A percentile compares a stretch with the other conserved stretches of the same genome.
Evolutionary conservation across 2,797 vertebrate species (phyloP).

Genomic region (Acrossocheilus fasciatus): DNA sequence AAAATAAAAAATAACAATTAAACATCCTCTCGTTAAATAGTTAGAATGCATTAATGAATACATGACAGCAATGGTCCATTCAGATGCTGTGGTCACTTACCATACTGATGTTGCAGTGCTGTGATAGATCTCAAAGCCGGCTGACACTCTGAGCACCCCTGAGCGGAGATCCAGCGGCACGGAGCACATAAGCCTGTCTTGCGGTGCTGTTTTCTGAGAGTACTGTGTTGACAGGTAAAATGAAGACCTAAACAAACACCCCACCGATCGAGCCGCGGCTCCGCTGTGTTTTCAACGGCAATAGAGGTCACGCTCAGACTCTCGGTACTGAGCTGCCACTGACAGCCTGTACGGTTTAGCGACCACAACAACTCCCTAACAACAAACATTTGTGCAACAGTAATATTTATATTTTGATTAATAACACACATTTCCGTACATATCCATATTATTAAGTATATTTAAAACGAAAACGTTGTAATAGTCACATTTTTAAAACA

Average conservation of each 20-base stretch:
- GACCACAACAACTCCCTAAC: background rate
- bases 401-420: background rate
- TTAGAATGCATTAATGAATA: background rate
- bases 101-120: conserved; percentile 80
- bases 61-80: background rate
- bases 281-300: conserved; percentile 80
- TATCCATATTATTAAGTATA: background rate
- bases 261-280: conserved; percentile 69
- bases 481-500: conserved; percentile 20
- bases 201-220: conserved; percentile 63
- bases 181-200: conserved; percentile 81
- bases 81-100: conserved; percentile 69
- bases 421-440: fast-evolving
- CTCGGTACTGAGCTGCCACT: conserved; percentile 54
- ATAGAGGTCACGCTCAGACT: conserved; percentile 83
- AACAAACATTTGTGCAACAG: background rate
- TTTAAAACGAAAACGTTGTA: background rate
- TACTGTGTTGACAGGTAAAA: conserved; percentile 66
- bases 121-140: conserved; percentile 72
- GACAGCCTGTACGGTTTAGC: conserved; percentile 65
- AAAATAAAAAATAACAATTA: too few relatives aligned
- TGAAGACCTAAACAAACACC: conserved; percentile 64
- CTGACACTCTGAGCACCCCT: conserved; percentile 75
- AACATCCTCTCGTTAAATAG: background rate
- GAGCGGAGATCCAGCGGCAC: conserved; percentile 75